These are phyloP conservation scores for Oenanthe melanoleuca DNA, from an alignment of 2,113 vertebrate species.

Conservation along the genomic window DNA sequence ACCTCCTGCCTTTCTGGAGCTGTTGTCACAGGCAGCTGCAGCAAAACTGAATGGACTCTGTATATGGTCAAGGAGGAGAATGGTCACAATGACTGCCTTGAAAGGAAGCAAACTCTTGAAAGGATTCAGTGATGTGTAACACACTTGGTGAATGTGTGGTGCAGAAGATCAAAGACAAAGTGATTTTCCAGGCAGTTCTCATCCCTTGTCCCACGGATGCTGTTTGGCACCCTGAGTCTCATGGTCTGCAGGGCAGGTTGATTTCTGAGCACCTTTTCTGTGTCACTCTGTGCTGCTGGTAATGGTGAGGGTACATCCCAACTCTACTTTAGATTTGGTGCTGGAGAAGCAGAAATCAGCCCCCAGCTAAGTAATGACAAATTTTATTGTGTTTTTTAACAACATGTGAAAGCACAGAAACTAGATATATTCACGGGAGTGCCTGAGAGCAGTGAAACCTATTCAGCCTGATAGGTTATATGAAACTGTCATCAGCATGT, in stretches of 20 bases:
- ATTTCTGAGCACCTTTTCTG: not conserved
- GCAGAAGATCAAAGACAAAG: not conserved
- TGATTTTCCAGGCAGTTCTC: not conserved
- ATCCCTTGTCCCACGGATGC: not conserved
- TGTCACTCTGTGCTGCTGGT: not conserved
- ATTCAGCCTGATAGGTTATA: not conserved
- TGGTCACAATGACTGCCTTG: not conserved
- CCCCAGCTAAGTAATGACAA: not conserved
- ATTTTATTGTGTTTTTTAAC: not conserved
- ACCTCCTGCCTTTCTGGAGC: not conserved
- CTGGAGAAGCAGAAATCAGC: not conserved
- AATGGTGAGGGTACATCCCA: not conserved
- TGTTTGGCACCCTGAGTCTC: not conserved
- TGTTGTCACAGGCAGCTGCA: not conserved
- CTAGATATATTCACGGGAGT: not conserved
- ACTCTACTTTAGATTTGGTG: not conserved
- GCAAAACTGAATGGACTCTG: not conserved
- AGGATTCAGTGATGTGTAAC: not conserved
- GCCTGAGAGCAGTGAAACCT: not conserved
- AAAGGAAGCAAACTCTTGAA: not conserved
- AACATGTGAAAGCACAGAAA: not conserved
- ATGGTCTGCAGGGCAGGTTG: not conserved
- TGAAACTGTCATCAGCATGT: not conserved
- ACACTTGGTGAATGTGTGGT: accelerated
- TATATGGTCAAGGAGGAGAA: not conserved